phyloP scores from a whole-genome alignment of 2,888 invertebrate species.

The Temnothorax unifasciatus region DNA sequence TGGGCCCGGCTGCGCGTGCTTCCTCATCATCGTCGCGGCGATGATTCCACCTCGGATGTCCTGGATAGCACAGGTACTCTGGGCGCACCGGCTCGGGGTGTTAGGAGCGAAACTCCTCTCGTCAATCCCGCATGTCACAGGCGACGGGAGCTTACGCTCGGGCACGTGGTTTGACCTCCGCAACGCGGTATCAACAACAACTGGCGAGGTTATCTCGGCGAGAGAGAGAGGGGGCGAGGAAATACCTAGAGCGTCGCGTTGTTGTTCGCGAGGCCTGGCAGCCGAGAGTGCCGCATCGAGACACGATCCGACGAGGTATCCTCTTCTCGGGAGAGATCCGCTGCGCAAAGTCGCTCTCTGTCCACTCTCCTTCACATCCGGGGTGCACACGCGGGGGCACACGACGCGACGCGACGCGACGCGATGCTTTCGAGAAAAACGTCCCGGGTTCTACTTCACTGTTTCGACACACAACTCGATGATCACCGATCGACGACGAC shows the following conservation, averaged over 20 bases:
- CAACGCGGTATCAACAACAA: not conserved
- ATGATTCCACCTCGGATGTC: constrained; percentile 16
- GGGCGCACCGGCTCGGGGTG: not conserved
- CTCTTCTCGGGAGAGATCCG: not conserved
- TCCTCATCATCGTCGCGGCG: constrained; percentile 80
- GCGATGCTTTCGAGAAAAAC: too few species aligned
- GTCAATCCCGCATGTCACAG: constrained; percentile 72
- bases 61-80: too few species aligned
- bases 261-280: constrained; percentile 1
- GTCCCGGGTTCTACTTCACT: not conserved
- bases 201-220: not conserved
- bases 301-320: not conserved
- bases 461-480: constrained; percentile 36
- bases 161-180: constrained; percentile 70
- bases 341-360: not conserved
- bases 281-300: constrained; percentile 41
- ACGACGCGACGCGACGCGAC: too few species aligned
- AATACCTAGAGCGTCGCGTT: too few species aligned
- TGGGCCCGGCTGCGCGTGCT: constrained; percentile 76
- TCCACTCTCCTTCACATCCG: constrained; percentile 2
- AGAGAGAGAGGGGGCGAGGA: too few species aligned
- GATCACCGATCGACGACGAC: constrained; percentile 50
- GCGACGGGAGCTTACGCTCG: constrained; percentile 14
- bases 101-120: constrained; percentile 1
- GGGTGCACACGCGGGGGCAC: not conserved